These are phyloP conservation scores for Matsumyia berberina DNA, from an alignment of 2,888 invertebrate species.

Conservation along the genomic window DNA sequence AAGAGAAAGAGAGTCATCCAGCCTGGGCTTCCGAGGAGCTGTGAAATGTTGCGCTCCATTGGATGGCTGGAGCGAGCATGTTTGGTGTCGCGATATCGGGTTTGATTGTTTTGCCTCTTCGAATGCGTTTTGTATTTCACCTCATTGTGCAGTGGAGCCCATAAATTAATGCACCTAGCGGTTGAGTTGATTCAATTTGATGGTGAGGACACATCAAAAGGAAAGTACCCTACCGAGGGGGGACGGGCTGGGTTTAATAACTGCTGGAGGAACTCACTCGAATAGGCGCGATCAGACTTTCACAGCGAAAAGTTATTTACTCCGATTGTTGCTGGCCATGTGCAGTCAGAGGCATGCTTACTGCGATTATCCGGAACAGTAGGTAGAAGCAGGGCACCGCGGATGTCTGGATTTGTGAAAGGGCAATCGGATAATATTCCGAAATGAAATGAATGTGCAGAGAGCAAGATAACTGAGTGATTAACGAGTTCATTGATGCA, in stretches of 20 bases:
- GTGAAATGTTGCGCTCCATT: constrained; percentile 66
- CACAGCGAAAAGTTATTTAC: constrained; percentile 42
- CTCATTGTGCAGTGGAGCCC: constrained; percentile 71
- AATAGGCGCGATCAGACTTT: constrained; percentile 39
- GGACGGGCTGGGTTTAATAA: background rate
- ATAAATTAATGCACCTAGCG: constrained; percentile 64
- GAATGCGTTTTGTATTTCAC: constrained; percentile 70
- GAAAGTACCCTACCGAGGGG: constrained; percentile 39
- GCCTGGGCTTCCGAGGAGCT: constrained; percentile 1
- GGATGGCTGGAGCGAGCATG: constrained; percentile 36
- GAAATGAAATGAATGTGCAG: constrained; percentile 65
- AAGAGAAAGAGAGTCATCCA: constrained; percentile 33
- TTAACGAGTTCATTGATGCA: constrained; percentile 72
- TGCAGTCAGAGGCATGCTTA: constrained; percentile 1
- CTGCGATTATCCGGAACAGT: constrained; percentile 13
- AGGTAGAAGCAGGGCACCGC: constrained; percentile 20
- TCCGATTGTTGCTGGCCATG: constrained; percentile 41
- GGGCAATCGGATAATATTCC: constrained; percentile 69
- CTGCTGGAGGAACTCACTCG: background rate
- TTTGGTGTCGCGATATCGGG: constrained; percentile 41
- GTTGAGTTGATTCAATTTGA: constrained; percentile 48
- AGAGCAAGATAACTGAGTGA: constrained; percentile 66
- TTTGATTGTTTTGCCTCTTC: constrained; percentile 66
- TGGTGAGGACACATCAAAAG: constrained; percentile 57
- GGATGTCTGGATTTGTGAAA: constrained; percentile 71